Base-by-base conservation (phyloP, 1,140 invertebrate genomes). In the Philaenus spumarius region DNA sequence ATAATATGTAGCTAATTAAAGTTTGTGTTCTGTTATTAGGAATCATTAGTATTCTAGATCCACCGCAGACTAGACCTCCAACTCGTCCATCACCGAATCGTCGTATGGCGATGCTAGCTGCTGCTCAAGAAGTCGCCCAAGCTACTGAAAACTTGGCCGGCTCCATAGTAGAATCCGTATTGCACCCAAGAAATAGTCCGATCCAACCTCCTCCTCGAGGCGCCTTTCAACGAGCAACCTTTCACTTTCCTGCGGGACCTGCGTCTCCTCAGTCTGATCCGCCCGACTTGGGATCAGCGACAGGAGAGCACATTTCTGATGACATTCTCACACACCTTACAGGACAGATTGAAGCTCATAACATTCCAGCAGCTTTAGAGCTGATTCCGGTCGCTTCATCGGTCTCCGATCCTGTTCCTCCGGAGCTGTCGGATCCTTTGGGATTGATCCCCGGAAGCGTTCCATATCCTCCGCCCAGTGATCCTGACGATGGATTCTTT, bases 141-240 rank as follows among this genome's bases (percentile, higher is more conserved):
- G 66, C 64, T 40, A 75, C 73, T 23, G 74, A 74, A 61, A 66
- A 67, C 19, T 66, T 77, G 43, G 75, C 75, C 11, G 70, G 69
- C 52, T 73, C 73, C n/a, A 70, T 77, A 42, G 75, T 76, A 2
- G 73, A 77, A 55, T 72, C 73, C 58, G 74, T 77, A 4, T 61
- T 78, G 11, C 67, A 70, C 17, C 64, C 68, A 17, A 45, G 35
- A 19, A 30, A 20, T 23, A 14, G 17, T 14, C 51, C 34, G 15
- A 54, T 43, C 15, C 37, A 43, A n/a, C 47, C 52, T 11, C 17
- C 5, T 14, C 9, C 17, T 45, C 43, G 43, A 17, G n/a, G n/a
- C n/a, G n/a, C n/a, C n/a, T n/a, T n/a, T n/a, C n/a, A n/a, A n/a
- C n/a, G n/a, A n/a, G n/a, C n/a, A n/a, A n/a, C n/a, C n/a, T 30